phyloP scores from a whole-genome alignment of 2,797 vertebrate species.

The Pyrocephalus nanus region DNA sequence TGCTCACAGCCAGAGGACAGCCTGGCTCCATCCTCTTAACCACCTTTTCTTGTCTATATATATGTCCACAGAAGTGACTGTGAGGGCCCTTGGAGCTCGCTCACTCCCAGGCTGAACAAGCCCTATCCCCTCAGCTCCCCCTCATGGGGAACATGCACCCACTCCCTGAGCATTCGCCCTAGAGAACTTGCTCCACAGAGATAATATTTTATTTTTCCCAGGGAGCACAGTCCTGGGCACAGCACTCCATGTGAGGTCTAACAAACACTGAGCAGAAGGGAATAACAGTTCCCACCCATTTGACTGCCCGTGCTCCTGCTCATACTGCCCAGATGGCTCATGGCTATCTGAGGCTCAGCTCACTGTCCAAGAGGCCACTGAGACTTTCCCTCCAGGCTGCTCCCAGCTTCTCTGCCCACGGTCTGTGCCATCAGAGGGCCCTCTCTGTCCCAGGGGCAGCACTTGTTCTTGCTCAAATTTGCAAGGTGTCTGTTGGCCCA shows the following conservation, averaged over 20 bases:
- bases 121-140: not conserved
- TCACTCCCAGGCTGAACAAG: not conserved
- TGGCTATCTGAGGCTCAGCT: not conserved
- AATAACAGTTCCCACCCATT: not conserved
- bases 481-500: not conserved
- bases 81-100: not conserved
- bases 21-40: not conserved
- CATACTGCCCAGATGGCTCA: not conserved
- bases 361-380: not conserved
- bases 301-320: not conserved
- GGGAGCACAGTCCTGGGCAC: not conserved
- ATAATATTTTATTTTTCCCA: not conserved
- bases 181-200: not conserved
- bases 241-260: not conserved
- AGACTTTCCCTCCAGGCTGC: not conserved
- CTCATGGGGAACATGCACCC: not conserved
- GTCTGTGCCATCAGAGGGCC: not conserved
- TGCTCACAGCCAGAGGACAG: not conserved
- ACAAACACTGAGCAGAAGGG: not conserved
- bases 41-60: not conserved
- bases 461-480: not conserved
- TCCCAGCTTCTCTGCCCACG: not conserved
- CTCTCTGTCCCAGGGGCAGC: not conserved
- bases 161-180: not conserved
- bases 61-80: rapidly evolving